Base-by-base conservation (phyloP, 2,113 vertebrate genomes). In the Heterotilapia buettikoferi region DNA sequence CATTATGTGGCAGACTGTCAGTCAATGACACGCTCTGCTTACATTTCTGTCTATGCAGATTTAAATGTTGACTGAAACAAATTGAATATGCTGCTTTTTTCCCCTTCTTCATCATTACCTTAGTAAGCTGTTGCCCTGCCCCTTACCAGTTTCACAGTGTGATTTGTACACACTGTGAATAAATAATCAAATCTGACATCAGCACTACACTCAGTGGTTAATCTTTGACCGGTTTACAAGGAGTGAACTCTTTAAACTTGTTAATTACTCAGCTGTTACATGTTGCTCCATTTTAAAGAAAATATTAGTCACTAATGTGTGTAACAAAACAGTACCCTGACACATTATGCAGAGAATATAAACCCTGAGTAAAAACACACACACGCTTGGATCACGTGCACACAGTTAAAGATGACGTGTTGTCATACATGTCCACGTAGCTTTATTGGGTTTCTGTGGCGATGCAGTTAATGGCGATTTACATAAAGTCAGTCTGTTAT, bases 401-500 rank as follows among this genome's bases (percentile, higher is more conserved):
- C 3, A n/a, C 11, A 21, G 50, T 45, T 38, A 45, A 18, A 38
- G 59, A 71, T 52, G 14, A 54, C 0, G 2, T 38, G 61, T 38
- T 45, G 16, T 76, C 26, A 19, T 73, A 45, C 8, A 9, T 29
- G 40, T 78, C 71, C 71, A 78, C 24, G 6, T 31, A 18, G 45
- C 16, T 50, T 50, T 78, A 50, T 31, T 29, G 45, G 8, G 16
- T 47, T n/a, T 5, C 14, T 9, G 19, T 36, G 26, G 11, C 19
- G 3, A 14, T 1, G 5, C 57, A 7, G 52, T 21, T 24, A 9
- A 61, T 16, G 47, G 18, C 9, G 47, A 90, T 87, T 90, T 92
- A 53, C 89, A 92, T 90, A 36, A 80, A 19, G 45, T 11, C 19
- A 6, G 33, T 68, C 84, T 76, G 86, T 87, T 90, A 90, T 90